Evolutionary conservation across 2,888 invertebrate species (phyloP).

Genomic region (Sphaeridia pumilis): DNA sequence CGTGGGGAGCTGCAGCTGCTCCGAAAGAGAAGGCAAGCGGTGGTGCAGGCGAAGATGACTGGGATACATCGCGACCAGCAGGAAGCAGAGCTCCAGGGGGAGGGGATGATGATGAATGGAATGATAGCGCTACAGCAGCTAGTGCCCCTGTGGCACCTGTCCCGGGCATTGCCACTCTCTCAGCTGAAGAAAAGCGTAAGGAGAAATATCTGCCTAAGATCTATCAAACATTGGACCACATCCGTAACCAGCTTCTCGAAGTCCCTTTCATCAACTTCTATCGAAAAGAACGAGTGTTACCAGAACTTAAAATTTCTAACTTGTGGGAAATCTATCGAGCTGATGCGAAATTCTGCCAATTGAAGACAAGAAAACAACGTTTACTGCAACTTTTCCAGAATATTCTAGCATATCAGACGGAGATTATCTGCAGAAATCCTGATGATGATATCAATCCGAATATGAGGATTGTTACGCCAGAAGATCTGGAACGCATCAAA

Average conservation of each 20-base stretch:
- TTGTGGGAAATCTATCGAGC: conserved; percentile 95
- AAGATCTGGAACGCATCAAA: conserved; percentile 62
- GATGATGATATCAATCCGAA: conserved; percentile 74
- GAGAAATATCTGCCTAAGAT: conserved; percentile 67
- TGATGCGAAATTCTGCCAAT: conserved; percentile 90
- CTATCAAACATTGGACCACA: conserved; percentile 84
- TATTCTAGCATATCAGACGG: conserved; percentile 82
- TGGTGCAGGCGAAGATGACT: conserved; percentile 21
- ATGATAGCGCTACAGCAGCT: conserved; percentile 16
- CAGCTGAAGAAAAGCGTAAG: conserved; percentile 25
- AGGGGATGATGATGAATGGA: conserved; percentile 22
- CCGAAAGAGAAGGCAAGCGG: neutral
- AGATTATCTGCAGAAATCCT: conserved; percentile 60
- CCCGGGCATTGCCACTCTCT: conserved; percentile 6
- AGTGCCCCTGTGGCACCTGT: neutral
- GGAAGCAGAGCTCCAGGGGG: conserved; percentile 14
- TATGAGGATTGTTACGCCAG: conserved; percentile 68
- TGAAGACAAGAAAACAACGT: conserved; percentile 71
- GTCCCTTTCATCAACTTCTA: conserved; percentile 99
- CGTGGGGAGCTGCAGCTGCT: conserved; percentile 3
- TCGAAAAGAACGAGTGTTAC: conserved; percentile 92
- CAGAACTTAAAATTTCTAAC: conserved; percentile 86
- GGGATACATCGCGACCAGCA: conserved; percentile 17
- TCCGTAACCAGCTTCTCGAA: conserved; percentile 88
- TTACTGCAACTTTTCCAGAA: conserved; percentile 70